phyloP scores from a whole-genome alignment of 2,113 vertebrate genomes.

The Prolemur simus region DNA sequence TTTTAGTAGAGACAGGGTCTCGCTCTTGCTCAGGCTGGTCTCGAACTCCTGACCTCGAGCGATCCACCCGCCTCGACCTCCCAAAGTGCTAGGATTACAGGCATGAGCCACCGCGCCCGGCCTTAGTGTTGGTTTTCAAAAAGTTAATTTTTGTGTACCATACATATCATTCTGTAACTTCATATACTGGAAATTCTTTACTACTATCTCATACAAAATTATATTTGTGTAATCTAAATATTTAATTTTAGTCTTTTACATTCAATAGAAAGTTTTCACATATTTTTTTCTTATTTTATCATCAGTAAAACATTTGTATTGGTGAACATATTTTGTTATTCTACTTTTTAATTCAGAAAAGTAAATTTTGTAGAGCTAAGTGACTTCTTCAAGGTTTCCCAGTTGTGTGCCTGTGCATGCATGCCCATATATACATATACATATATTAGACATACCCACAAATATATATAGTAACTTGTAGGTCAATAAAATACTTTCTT shows the following conservation, averaged over 20 bases:
- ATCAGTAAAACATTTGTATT: not conserved
- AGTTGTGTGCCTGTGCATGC: not conserved
- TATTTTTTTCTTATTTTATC: not conserved
- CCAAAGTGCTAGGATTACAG: too few species aligned
- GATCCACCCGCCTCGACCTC: too few species aligned
- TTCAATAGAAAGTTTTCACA: not conserved
- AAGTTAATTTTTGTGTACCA: not conserved
- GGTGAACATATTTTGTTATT: not conserved
- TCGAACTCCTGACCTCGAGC: too few species aligned
- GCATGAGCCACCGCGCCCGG: too few species aligned
- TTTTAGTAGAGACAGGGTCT: too few species aligned
- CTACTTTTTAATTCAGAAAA: not conserved
- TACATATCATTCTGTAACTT: not conserved
- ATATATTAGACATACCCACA: not conserved
- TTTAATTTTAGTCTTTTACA: not conserved
- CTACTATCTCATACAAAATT: not conserved
- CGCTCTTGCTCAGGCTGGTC: too few species aligned
- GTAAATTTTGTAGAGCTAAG: not conserved
- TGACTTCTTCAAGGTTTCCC: not conserved
- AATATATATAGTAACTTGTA: not conserved
- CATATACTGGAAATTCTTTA: not conserved
- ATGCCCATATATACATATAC: not conserved
- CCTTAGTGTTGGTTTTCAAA: not conserved
- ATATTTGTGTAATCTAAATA: not conserved
- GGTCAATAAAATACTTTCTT: not conserved